A percentile compares a stretch with the other conserved stretches of the same genome.
Conservation (phyloP, 64 coral and sea anemone genomes). For the Stylophora pistillata region DNA sequence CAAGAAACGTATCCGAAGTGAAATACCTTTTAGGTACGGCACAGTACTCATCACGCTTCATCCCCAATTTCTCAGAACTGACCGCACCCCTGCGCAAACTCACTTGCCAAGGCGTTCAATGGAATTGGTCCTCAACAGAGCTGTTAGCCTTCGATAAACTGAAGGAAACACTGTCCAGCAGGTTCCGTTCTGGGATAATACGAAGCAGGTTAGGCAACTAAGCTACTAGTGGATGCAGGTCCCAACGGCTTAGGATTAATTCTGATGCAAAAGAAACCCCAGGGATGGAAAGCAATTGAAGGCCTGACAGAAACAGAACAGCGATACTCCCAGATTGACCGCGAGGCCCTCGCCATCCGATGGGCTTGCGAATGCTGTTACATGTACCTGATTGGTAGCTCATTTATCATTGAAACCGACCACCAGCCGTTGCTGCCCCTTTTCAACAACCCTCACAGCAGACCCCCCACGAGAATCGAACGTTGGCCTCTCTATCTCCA, state of each 20-base stretch:
- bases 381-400: conserved; percentile 6
- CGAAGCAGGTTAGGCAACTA: conserved; percentile 12
- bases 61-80: conserved; percentile 21
- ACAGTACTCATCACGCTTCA: conserved; percentile 49
- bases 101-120: neutral
- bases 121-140: neutral
- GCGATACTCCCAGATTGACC: conserved; percentile 9
- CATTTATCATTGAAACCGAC: no score
- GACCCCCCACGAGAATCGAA: no score
- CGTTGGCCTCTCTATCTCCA: no score
- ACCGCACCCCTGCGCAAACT: conserved; percentile 6
- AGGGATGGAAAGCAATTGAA: neutral
- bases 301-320: conserved; percentile 26
- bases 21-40: conserved; percentile 45
- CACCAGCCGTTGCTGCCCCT: no score
- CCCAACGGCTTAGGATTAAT: conserved; percentile 18
- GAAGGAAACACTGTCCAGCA: neutral
- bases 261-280: conserved; percentile 20
- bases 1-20: conserved; percentile 34
- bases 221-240: conserved; percentile 5
- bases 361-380: conserved; percentile 40
- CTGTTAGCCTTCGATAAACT: neutral
- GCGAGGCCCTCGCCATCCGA: conserved; percentile 20
- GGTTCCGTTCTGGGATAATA: conserved; percentile 8
- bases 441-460: no score